Conservation (phyloP, 2,888 invertebrate genomes). For the Nasonia oneida region DNA sequence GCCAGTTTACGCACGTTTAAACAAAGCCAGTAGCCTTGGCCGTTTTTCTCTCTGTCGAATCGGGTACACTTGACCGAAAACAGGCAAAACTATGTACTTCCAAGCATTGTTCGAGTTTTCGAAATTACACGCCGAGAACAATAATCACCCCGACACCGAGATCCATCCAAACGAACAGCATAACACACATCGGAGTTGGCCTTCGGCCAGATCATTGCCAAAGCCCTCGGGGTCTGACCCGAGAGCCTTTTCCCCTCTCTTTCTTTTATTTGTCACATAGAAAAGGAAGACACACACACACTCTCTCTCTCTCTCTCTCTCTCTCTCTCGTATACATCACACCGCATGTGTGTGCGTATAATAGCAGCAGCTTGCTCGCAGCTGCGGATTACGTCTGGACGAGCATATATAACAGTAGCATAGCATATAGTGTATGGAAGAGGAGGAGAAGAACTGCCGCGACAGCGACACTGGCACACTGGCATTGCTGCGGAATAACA, state of each 20-base stretch:
- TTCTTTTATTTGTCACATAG: neutral
- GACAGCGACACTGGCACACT: slow-evolving; percentile 31
- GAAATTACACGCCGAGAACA: slow-evolving; percentile 2
- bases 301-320: no score
- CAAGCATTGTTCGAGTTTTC: neutral
- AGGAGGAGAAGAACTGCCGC: no score
- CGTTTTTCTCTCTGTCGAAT: neutral
- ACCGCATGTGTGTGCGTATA: neutral
- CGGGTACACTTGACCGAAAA: neutral
- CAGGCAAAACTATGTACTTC: neutral
- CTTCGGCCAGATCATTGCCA: slow-evolving; percentile 59
- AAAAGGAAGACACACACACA: neutral
- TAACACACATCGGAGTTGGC: slow-evolving; percentile 48
- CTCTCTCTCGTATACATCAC: neutral
- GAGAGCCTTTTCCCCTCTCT: neutral
- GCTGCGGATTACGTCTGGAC: neutral
- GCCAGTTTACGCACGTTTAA: neutral
- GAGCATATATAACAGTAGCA: neutral
- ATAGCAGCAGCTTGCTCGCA: slow-evolving; percentile 2
- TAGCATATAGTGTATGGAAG: no score
- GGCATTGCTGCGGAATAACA: slow-evolving; percentile 30
- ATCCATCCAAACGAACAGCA: neutral
- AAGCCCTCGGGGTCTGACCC: slow-evolving; percentile 47
- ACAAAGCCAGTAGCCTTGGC: neutral
- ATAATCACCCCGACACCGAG: neutral